Conservation (phyloP, 30 jellyfish, hydroid and myxozoan genomes). For the Hydractinia symbiolongicarpus region DNA sequence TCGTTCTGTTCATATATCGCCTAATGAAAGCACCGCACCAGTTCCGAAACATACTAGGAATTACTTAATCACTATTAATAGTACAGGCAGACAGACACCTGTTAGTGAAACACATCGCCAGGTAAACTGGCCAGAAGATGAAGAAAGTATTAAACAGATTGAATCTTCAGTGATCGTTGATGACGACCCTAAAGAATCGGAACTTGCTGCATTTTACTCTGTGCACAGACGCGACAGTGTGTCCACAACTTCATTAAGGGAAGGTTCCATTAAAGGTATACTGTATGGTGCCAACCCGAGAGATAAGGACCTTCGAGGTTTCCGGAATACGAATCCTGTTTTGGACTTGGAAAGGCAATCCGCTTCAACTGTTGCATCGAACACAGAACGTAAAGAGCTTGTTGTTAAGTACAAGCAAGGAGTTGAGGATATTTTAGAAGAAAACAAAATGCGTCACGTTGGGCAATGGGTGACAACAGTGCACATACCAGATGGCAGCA, state of each 20-base stretch:
- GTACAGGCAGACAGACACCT: background rate
- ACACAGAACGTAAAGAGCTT: background rate
- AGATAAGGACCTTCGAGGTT: background rate
- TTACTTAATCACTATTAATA: background rate
- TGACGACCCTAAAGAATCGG: background rate
- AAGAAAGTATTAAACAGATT: background rate
- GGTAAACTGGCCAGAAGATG: background rate
- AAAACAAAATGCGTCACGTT: background rate
- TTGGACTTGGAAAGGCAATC: background rate
- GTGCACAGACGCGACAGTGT: background rate
- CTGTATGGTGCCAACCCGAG: background rate
- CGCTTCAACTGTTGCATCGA: background rate
- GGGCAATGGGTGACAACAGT: background rate
- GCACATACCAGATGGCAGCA: background rate
- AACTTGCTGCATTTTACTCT: slow-evolving; percentile 4
- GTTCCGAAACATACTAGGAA: background rate
- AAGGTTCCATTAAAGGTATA: slow-evolving; percentile 5
- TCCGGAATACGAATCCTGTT: background rate
- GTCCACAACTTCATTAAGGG: background rate
- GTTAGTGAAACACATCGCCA: background rate
- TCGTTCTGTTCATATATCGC: background rate
- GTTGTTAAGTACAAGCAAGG: background rate
- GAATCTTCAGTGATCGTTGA: background rate
- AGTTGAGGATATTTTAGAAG: background rate
- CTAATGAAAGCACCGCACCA: background rate